phyloP scores from a whole-genome alignment of 2,888 invertebrate species.

The Anorthoa munda region DNA sequence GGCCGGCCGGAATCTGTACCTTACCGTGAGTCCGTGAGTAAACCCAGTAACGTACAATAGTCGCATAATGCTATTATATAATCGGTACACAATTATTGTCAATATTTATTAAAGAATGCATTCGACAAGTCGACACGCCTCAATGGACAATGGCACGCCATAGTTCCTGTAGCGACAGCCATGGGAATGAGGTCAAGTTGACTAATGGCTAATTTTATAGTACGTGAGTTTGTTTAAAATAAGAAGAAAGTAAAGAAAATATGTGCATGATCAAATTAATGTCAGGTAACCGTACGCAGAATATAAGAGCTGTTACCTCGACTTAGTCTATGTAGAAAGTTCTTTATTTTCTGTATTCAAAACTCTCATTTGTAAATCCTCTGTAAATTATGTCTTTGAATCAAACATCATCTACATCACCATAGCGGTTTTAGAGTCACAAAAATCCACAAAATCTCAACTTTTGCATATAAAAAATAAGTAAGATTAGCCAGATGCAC shows the following conservation, averaged over 20 bases:
- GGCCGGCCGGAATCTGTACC: neutral
- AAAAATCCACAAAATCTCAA: neutral
- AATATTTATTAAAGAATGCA: slow-evolving; percentile 59
- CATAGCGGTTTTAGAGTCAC: neutral
- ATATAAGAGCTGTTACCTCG: slow-evolving; percentile 11
- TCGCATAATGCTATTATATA: slow-evolving; percentile 42
- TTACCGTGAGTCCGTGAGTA: slow-evolving; percentile 3
- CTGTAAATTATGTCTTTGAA: neutral
- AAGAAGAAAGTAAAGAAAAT: slow-evolving; percentile 39
- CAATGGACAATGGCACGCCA: slow-evolving; percentile 46
- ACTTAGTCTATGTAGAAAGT: slow-evolving; percentile 7
- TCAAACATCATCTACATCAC: neutral
- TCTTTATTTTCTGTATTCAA: neutral
- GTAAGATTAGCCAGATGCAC: neutral
- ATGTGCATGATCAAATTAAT: slow-evolving; percentile 50
- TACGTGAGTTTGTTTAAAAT: slow-evolving; percentile 45
- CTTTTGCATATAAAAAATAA: slow-evolving; percentile 13
- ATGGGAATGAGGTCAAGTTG: slow-evolving; percentile 57
- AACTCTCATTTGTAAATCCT: neutral
- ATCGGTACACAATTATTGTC: slow-evolving; percentile 51
- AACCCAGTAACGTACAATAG: slow-evolving; percentile 20
- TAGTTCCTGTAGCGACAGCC: slow-evolving; percentile 37
- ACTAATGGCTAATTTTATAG: slow-evolving; percentile 45
- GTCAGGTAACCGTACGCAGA: slow-evolving; percentile 20
- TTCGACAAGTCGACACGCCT: slow-evolving; percentile 51